Evolutionary conservation across 2,113 vertebrate genomes (phyloP).

Genomic region (Aviceda subcristata): DNA sequence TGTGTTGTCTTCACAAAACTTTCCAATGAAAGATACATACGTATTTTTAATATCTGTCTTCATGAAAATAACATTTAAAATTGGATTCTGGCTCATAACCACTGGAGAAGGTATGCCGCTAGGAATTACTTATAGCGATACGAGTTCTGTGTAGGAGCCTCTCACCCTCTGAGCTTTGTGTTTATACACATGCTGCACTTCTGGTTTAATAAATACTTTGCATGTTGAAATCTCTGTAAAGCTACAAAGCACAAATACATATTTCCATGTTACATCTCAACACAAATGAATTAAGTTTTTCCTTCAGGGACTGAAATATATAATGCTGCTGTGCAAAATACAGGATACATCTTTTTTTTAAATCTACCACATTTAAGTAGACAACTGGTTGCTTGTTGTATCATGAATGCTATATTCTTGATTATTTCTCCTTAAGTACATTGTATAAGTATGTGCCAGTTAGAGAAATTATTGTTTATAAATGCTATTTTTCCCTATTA

Average conservation of each 20-base stretch:
- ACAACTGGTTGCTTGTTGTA: neutral
- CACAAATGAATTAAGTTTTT: neutral
- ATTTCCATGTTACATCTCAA: neutral
- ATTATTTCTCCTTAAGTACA: neutral
- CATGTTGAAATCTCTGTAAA: neutral
- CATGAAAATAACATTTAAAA: neutral
- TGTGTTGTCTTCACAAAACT: neutral
- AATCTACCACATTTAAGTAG: neutral
- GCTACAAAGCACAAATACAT: neutral
- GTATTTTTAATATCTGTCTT: neutral
- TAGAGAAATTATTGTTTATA: neutral
- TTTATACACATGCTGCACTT: neutral
- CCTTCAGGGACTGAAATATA: neutral
- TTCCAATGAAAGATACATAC: neutral
- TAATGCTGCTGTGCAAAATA: neutral
- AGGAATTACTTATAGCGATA: neutral
- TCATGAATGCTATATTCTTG: neutral
- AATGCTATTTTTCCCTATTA: neutral
- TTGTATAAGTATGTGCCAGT: neutral
- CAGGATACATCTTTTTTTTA: neutral
- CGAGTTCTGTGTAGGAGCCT: neutral
- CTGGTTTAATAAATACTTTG: conserved; percentile 24
- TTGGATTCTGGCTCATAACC: neutral
- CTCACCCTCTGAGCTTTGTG: neutral
- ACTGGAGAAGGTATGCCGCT: neutral